phyloP scores from a whole-genome alignment of 2,888 invertebrate genomes.

The Tiliacea aurago region DNA sequence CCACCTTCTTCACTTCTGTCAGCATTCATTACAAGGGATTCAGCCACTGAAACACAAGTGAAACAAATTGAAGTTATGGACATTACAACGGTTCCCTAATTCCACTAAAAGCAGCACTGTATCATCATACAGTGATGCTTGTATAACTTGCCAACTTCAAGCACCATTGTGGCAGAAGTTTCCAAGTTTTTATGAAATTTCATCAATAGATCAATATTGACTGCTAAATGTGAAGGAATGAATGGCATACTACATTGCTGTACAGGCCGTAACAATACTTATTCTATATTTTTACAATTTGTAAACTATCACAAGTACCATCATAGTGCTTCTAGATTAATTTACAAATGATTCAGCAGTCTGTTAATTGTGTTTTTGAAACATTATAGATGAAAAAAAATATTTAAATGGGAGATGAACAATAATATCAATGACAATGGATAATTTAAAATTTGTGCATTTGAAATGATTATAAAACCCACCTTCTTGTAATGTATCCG shows the following conservation, averaged over 20 bases:
- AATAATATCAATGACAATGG: background rate
- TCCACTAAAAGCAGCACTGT: background rate
- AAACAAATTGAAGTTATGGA: background rate
- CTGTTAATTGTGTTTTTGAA: background rate
- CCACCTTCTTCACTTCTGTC: slow-evolving; percentile 97
- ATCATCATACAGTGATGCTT: background rate
- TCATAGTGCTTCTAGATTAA: background rate
- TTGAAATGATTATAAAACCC: slow-evolving; percentile 24
- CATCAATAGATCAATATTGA: background rate
- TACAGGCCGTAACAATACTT: background rate
- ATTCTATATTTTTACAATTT: background rate
- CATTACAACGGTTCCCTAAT: background rate
- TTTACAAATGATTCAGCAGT: background rate
- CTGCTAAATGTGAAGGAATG: background rate
- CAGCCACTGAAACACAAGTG: slow-evolving; percentile 91
- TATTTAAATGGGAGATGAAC: background rate
- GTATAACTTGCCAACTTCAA: background rate
- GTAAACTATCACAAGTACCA: background rate
- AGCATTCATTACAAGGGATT: slow-evolving; percentile 95
- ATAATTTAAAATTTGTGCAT: background rate
- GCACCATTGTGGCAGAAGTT: background rate
- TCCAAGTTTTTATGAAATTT: slow-evolving; percentile 2
- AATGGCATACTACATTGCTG: background rate
- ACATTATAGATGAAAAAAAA: background rate
- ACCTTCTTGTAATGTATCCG: slow-evolving; percentile 98